Conservation (phyloP, 2,113 vertebrate genomes). For the Nibea coibor region DNA sequence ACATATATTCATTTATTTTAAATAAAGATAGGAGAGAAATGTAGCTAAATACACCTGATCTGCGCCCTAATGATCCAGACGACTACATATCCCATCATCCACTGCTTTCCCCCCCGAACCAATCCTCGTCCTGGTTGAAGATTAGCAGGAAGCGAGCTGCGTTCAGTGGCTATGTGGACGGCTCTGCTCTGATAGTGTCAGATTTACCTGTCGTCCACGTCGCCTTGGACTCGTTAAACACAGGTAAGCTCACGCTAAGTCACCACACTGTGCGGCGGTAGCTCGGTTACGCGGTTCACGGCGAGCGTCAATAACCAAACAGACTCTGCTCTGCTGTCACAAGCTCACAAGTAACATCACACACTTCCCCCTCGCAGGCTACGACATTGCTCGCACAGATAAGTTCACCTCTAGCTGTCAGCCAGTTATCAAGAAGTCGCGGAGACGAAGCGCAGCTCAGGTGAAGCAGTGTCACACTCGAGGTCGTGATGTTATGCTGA, state of each 20-base stretch:
- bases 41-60: too few species aligned
- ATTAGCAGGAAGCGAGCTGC: background rate
- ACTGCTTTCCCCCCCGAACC: slow-evolving; percentile 8
- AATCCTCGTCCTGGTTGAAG: slow-evolving; percentile 33
- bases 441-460: too few species aligned
- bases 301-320: background rate
- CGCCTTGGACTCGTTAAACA: background rate
- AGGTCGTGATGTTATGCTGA: too few species aligned
- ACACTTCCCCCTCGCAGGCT: background rate
- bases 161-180: background rate
- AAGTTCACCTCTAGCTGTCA: slow-evolving; percentile 2
- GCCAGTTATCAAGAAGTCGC: background rate
- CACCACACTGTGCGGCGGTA: slow-evolving; percentile 2
- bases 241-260: slow-evolving; percentile 50
- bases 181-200: background rate
- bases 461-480: too few species aligned
- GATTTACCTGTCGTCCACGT: background rate
- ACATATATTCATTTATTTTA: too few species aligned
- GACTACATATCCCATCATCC: slow-evolving; percentile 29
- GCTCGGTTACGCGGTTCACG: background rate
- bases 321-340: too few species aligned
- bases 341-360: accelerated
- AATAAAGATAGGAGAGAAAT: too few species aligned
- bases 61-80: too few species aligned
- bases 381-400: background rate